Evolutionary conservation across 1,140 invertebrate genomes (phyloP).

Genomic region (Chironomus tepperi): DNA sequence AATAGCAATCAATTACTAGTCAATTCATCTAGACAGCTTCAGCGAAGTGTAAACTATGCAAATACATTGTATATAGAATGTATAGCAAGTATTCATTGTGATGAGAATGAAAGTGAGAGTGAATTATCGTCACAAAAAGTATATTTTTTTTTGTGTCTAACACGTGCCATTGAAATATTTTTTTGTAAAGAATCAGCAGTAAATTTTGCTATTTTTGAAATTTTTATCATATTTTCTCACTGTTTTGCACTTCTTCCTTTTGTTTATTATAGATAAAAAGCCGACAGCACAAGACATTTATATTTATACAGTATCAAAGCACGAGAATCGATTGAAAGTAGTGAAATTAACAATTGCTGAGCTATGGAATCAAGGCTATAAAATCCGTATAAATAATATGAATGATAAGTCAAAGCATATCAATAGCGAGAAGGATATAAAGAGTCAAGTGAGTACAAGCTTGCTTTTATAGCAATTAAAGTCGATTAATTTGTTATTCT

Average conservation of each 20-base stretch:
- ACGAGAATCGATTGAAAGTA: slow-evolving; percentile 51
- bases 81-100: too few relatives aligned
- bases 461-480: not conserved
- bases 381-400: slow-evolving; percentile 59
- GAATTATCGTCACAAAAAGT: too few relatives aligned
- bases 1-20: too few relatives aligned
- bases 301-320: slow-evolving; percentile 52
- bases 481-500: not conserved
- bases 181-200: too few relatives aligned
- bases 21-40: too few relatives aligned
- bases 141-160: too few relatives aligned
- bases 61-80: too few relatives aligned
- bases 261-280: slow-evolving; percentile 51
- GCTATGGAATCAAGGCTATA: slow-evolving; percentile 55
- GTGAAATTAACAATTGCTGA: slow-evolving; percentile 48
- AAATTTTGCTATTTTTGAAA: too few relatives aligned
- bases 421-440: slow-evolving; percentile 53
- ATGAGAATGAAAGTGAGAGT: too few relatives aligned
- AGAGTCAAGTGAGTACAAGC: slow-evolving; percentile 46
- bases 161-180: too few relatives aligned
- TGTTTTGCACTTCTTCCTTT: slow-evolving; percentile 17
- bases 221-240: too few relatives aligned
- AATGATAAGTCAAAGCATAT: slow-evolving; percentile 54
- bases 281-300: slow-evolving; percentile 57
- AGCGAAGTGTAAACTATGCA: too few relatives aligned